Base-by-base conservation (phyloP, 1,140 invertebrate species). In the Druon quercuslanigerum region DNA sequence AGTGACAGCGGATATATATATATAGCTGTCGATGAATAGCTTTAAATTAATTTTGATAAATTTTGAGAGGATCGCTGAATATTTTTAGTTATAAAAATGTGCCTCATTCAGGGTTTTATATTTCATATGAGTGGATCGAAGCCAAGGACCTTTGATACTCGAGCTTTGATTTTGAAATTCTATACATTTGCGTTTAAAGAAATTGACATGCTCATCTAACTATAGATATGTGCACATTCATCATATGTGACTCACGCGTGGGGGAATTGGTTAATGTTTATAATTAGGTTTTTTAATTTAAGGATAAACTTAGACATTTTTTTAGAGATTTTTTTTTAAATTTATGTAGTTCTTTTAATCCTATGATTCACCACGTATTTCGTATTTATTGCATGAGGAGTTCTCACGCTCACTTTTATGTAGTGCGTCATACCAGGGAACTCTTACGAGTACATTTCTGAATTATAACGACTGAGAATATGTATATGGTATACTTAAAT, bases 111-210 rank as follows among this genome's bases (percentile, higher is more conserved):
- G 11, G n/a, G 70, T 57, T 57, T 57, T 17, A 25, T 57, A 57
- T 57, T 57, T 57, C 77, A 70, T 51, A 77, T 79, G 54, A 51
- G 6, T 73, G 57, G 19, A 75, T 75, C 74, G 57, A 70, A 57
- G 56, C 19, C 56, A 57, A 57, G 56, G 56, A 57, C 13, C 12
- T 57, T 25, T 57, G 17, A 19, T 54, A 54, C 52, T 54, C n/a
- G 17, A 54, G 11, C 40, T 46, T 46, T 11, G 40, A 46, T 46
- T 46, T 11, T 46, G 40, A 46, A 46, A 46, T 46, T 46, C 8
- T 46, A 46, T 46, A 46, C 40, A 25, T 46, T 46, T 46, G 40
- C 40, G 11, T 11, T 46, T 46, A 46, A 11, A 46, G 40, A 46
- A 9, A 46, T 46, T 46, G 40, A 46, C 40, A 46, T 11, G 0